Evolutionary conservation across 2,797 vertebrate genomes (phyloP).

Genomic region (Mus caroli): DNA sequence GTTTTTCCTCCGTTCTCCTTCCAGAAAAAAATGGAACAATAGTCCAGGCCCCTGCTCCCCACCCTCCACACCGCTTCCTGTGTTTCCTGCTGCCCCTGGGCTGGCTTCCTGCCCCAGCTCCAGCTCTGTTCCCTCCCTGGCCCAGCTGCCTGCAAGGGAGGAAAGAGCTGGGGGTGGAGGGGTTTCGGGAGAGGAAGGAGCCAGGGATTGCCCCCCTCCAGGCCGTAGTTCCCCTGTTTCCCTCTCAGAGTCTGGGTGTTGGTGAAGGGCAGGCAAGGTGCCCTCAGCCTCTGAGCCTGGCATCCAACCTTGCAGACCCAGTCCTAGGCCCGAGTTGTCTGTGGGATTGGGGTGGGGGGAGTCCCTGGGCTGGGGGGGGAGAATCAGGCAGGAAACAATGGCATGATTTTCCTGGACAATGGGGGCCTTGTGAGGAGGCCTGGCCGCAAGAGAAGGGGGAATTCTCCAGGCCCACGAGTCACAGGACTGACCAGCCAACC

Average conservation of each 20-base stretch:
- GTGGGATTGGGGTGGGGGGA: slow-evolving; percentile 68
- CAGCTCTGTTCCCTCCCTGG: slow-evolving; percentile 77
- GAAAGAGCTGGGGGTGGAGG: slow-evolving; percentile 75
- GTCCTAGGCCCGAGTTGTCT: slow-evolving; percentile 74
- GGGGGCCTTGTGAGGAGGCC: slow-evolving; percentile 82
- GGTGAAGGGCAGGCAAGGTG: slow-evolving; percentile 57
- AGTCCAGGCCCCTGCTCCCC: slow-evolving; percentile 80
- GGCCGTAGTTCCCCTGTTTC: slow-evolving; percentile 42
- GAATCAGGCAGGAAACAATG: slow-evolving; percentile 83
- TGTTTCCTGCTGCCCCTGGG: slow-evolving; percentile 84
- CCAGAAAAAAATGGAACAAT: slow-evolving; percentile 85
- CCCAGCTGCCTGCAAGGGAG: slow-evolving; percentile 82
- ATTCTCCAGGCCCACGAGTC: slow-evolving; percentile 87
- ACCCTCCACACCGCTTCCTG: slow-evolving; percentile 82
- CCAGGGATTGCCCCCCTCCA: slow-evolving; percentile 36
- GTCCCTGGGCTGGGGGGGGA: slow-evolving; percentile 62
- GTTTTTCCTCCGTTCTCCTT: slow-evolving; percentile 84
- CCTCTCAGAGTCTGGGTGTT: slow-evolving; percentile 42
- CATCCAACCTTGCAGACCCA: slow-evolving; percentile 69
- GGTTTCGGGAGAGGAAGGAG: slow-evolving; percentile 76
- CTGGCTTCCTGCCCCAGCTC: slow-evolving; percentile 83
- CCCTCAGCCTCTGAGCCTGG: slow-evolving; percentile 43
- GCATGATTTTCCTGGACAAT: slow-evolving; percentile 86
- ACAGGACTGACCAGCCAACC: slow-evolving; percentile 83
- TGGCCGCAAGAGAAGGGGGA: slow-evolving; percentile 78